Base-by-base conservation (phyloP, 2,888 invertebrate species). In the Ectobius pallidus region DNA sequence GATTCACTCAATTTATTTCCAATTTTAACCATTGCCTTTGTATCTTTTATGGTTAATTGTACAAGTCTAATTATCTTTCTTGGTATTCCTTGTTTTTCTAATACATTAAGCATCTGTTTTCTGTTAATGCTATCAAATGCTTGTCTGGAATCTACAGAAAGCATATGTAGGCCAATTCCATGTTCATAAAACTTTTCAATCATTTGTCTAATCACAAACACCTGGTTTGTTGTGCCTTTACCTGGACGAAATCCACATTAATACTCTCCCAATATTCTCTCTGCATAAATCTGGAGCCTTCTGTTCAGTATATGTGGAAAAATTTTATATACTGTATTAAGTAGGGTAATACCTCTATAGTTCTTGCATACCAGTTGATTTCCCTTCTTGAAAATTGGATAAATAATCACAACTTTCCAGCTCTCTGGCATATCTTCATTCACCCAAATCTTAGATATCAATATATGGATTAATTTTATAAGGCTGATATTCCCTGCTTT, bases 121-220 rank as follows among this genome's bases (percentile, higher is more conserved):
- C 55, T 55, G 55, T 55, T 22, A 22, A 55, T 22, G 25, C 55
- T 55, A 22, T 55, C 25, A 22, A 55, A 55, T 16, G 20, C 22
- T 22, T 55, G 25, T 55, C 25, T 55, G n/a, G 22, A 55, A 22
- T 55, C 55, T 25, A 49, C 46, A 46, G n/a, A 46, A 14, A 46
- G n/a, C 18, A n/a, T 46, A n/a, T 46, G 46, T 3, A 46, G 18
- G 25, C 25, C 55, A 55, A 55, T 55, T 55, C 55, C 16, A 27
- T 55, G 55, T 55, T 55, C 55, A 55, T 55, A 55, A 55, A 55
- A 55, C n/a, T 25, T 55, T 27, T n/a, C 55, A 18, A 22, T 55
- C 22, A 55, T 55, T 55, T 55, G 55, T 55, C 55, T 55, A 9
- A 55, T 22, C 55, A 22, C 20, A 55, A 55, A 55, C 9, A 55